Conservation (phyloP, 2,113 vertebrate genomes). For the Hemibagrus wyckioides region DNA sequence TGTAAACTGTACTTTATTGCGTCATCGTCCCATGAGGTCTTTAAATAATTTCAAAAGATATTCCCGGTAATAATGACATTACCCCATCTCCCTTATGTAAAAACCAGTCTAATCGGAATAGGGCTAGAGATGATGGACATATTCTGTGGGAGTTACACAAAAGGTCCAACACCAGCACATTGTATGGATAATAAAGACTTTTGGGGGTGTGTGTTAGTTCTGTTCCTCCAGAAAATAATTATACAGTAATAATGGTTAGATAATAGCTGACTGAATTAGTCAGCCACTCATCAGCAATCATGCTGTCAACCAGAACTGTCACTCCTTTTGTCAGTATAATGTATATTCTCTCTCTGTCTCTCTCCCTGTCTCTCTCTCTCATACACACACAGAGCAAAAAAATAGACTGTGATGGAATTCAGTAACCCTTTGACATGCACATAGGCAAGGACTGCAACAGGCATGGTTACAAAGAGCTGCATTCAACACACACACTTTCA, state of each 20-base stretch:
- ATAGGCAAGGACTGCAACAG: neutral
- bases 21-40: neutral
- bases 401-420: neutral
- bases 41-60: neutral
- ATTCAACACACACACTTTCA: neutral
- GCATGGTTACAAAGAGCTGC: slow-evolving; percentile 10
- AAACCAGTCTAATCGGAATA: neutral
- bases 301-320: slow-evolving; percentile 11
- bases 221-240: neutral
- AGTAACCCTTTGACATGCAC: neutral
- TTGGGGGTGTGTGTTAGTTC: neutral
- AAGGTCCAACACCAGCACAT: neutral
- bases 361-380: too few relatives aligned
- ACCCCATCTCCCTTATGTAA: neutral
- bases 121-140: neutral
- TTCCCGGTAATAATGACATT: neutral
- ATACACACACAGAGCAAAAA: neutral
- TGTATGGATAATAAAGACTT: neutral
- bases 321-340: neutral
- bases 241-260: neutral
- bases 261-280: neutral
- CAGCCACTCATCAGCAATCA: neutral
- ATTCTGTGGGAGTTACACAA: neutral
- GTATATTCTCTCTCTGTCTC: too few relatives aligned
- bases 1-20: neutral